Base-by-base conservation (phyloP, 2,888 invertebrate genomes). In the Drosophila fulvimacula region DNA sequence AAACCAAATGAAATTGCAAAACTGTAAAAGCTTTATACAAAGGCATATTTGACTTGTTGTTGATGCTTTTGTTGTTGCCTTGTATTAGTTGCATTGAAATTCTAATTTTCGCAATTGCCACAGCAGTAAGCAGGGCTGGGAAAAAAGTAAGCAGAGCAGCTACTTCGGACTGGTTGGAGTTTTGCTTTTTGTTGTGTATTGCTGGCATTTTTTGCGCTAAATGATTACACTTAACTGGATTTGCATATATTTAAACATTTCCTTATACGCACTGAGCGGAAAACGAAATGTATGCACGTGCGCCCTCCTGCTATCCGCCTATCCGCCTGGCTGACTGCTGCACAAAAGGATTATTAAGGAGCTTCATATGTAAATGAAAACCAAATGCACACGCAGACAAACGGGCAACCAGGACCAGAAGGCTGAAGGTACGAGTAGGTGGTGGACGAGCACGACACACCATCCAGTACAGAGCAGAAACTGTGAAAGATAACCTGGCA, bases 321-420 rank as follows among this genome's bases (percentile, higher is more conserved):
- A 46, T 44, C 52, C 34, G 69, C 61, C 64, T 82, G 88, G 78
- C 65, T 79, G 71, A 63, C 79, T 76, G 79, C 79, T 70, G 89
- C 89, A 85, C 85, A 85, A 86, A 89, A 86, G 85, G 85, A 86
- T 86, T 86, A 89, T 86, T 86, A 86, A 86, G 85, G 89, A 86
- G 90, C 85, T 89, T 89, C 89, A 86, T 86, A 86, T 86, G 85
- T 86, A 86, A 86, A 86, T 86, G 85, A 88, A 86, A 86, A 86
- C 86, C 90, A 86, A 86, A 86, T 86, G 85, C 85, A 86, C 89
- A 89, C 88, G 86, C 76, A 79, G 82, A 79, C 83, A 72, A 72
- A 70, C 81, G 70, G 73, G 63, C 51, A 65, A 51, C 21, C 32
- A 34, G 32, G 49, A 49, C 32, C 44, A 24, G 32, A 19, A 34